A percentile compares a stretch with the other conserved stretches of the same genome.
Conservation (phyloP, 2,888 invertebrate genomes). For the Plebejus anna region DNA sequence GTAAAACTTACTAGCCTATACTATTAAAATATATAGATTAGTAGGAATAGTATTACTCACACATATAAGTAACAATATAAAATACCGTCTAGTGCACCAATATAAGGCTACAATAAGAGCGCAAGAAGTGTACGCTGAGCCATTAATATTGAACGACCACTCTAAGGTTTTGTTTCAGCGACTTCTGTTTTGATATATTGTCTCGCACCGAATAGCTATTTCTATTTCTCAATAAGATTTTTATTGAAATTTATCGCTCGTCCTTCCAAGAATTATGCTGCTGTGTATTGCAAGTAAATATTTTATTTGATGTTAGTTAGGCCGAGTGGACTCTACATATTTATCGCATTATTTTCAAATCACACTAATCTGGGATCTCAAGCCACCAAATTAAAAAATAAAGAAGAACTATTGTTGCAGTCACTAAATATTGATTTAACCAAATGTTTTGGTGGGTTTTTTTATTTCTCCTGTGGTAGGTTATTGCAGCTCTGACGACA, state of each 20-base stretch:
- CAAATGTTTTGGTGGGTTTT: too few species aligned
- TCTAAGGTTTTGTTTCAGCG: conserved; percentile 11
- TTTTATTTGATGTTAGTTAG: not conserved
- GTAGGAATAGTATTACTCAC: not conserved
- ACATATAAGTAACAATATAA: not conserved
- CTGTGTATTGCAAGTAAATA: not conserved
- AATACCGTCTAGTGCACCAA: conserved; percentile 1
- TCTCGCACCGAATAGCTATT: not conserved
- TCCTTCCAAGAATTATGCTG: not conserved
- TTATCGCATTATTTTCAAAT: too few species aligned
- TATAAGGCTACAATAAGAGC: not conserved
- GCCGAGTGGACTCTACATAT: not conserved
- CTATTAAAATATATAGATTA: too few species aligned
- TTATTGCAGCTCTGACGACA: too few species aligned
- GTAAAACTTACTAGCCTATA: too few species aligned
- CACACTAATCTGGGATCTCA: too few species aligned
- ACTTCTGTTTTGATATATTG: conserved; percentile 17
- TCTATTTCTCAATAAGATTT: conserved; percentile 8
- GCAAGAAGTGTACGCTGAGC: not conserved
- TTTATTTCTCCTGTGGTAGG: too few species aligned
- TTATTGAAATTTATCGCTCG: conserved; percentile 10
- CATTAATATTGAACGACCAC: conserved; percentile 19
- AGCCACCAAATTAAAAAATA: too few species aligned
- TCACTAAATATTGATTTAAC: too few species aligned
- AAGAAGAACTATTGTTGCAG: too few species aligned